Evolutionary conservation across 2,113 vertebrate genomes (phyloP).

Genomic region (Orientallactaga bullata): DNA sequence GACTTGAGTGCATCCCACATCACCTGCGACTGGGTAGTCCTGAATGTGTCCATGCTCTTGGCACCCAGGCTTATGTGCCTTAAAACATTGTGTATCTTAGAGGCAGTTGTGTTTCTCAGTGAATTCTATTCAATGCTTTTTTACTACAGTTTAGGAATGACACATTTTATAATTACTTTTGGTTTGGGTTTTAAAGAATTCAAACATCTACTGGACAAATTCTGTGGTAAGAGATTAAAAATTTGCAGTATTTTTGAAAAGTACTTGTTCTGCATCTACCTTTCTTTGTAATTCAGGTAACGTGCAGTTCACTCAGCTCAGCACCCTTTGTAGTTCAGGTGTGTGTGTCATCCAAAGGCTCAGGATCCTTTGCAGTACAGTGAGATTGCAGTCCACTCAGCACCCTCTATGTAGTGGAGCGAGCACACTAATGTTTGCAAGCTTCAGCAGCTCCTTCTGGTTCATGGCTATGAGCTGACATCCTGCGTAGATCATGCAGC

Average conservation of each 20-base stretch:
- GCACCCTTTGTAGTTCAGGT: too few relatives aligned
- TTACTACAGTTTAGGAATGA: not conserved
- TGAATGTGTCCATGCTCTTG: accelerated
- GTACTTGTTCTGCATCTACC: accelerated
- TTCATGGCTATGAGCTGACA: not conserved
- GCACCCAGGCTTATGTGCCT: not conserved
- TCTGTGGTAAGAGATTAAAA: not conserved
- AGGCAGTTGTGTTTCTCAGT: not conserved
- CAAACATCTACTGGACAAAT: not conserved
- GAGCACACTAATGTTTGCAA: accelerated
- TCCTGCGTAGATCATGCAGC: not conserved
- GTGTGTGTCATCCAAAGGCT: too few relatives aligned
- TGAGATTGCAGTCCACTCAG: too few relatives aligned
- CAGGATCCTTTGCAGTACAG: too few relatives aligned
- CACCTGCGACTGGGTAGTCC: too few relatives aligned
- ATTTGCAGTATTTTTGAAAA: not conserved
- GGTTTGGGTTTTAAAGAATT: not conserved
- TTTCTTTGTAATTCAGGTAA: accelerated
- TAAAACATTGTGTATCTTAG: accelerated
- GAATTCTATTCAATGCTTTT: not conserved
- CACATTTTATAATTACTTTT: not conserved
- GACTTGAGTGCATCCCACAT: accelerated
- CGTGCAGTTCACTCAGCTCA: too few relatives aligned
- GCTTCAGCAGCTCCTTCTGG: not conserved
- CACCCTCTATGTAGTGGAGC: not conserved